Conservation (phyloP, 2,888 invertebrate species). For the Nebria salina region DNA sequence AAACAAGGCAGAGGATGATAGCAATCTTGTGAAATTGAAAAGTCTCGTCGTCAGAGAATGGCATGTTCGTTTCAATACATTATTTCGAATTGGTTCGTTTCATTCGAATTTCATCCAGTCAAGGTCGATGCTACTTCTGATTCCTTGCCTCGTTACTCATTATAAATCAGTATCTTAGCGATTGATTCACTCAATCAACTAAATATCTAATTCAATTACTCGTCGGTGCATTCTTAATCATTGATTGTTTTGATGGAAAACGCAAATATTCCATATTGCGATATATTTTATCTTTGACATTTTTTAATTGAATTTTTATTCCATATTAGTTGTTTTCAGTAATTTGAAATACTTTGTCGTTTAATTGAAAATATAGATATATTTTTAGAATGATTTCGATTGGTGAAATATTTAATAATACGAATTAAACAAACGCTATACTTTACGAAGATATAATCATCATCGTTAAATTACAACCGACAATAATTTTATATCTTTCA, state of each 20-base stretch:
- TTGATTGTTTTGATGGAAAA: not conserved
- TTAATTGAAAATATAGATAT: not conserved
- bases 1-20: constrained; percentile 18
- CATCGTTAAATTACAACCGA: not conserved
- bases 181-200: not conserved
- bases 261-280: too few relatives aligned
- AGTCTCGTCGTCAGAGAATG: constrained; percentile 35
- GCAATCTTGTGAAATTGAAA: constrained; percentile 42
- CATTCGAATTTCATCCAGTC: constrained; percentile 17
- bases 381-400: not conserved
- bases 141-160: not conserved
- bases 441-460: not conserved
- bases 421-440: not conserved
- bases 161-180: not conserved
- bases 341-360: not conserved
- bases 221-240: not conserved
- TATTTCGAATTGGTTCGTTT: not conserved
- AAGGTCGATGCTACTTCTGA: constrained; percentile 32
- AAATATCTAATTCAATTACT: not conserved
- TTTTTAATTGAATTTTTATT: not conserved
- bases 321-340: not conserved
- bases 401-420: not conserved
- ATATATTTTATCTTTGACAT: too few relatives aligned
- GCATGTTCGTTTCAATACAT: constrained; percentile 26
- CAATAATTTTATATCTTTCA: not conserved